Percentiles rank a stretch among this genome's conserved stretches.
Conservation (phyloP, 2,888 invertebrate genomes). For the Idaea aversata region DNA sequence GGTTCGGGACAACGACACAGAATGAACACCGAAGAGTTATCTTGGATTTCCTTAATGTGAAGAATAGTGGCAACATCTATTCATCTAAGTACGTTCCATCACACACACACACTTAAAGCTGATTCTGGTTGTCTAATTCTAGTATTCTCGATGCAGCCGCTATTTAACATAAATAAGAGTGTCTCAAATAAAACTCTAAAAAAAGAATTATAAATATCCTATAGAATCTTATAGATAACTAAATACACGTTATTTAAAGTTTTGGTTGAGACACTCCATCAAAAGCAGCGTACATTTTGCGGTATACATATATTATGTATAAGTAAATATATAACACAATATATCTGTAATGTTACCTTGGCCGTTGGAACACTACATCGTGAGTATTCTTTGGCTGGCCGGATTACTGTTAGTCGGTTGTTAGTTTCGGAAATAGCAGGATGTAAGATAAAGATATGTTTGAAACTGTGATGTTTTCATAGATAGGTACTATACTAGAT, state of each 20-base stretch:
- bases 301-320: conserved; percentile 25
- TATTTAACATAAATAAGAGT: conserved; percentile 18
- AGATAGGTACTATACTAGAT: conserved; percentile 45
- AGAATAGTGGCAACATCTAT: conserved; percentile 19
- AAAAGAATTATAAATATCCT: conserved; percentile 1
- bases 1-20: background rate
- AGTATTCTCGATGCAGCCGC: conserved; percentile 4
- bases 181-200: conserved; percentile 21
- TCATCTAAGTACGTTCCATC: conserved; percentile 18
- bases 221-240: conserved; percentile 2
- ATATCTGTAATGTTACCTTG: conserved; percentile 57
- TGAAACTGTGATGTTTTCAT: conserved; percentile 28
- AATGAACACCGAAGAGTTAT: background rate
- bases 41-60: conserved; percentile 14
- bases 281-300: conserved; percentile 19
- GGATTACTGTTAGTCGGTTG: conserved; percentile 34
- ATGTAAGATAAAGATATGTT: conserved; percentile 30
- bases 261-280: conserved; percentile 27
- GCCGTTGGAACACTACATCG: conserved; percentile 71
- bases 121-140: conserved; percentile 11
- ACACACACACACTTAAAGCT: conserved; percentile 22
- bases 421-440: conserved; percentile 29
- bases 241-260: conserved; percentile 6
- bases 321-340: conserved; percentile 24
- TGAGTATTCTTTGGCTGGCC: conserved; percentile 65